Evolutionary conservation across 2,888 invertebrate genomes (phyloP), one percentile per base, ranked within the genome.

Genomic region (Drosophila tripunctata): DNA sequence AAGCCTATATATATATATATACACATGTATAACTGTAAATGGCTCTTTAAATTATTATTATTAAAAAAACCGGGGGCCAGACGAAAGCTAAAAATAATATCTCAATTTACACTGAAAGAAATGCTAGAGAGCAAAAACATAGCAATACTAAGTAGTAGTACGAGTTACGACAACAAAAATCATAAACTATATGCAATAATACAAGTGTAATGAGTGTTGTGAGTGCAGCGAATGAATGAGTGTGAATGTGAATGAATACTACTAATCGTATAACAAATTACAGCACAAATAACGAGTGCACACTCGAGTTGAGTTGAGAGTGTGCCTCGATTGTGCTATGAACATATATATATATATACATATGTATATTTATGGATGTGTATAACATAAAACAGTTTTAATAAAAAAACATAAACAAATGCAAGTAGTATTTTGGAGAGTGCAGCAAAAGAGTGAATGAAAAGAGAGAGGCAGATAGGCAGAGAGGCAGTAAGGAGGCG

Each of bases 151-250:
- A 63, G 19, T 38, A 24, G 7, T 73, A 64, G 55, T 38, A 24
- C 7, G 67, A 64, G 55, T 43, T 40, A 55, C 67, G 58, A 56
- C 41, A 41, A 56, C 12, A 52, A 14, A 35, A 35, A 36, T 48
- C 19, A 31, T 45, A 36, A 8, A 21, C 19, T n/a, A 40, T 41
- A 63, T 63, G 75, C 72, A 76, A 75, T 72, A 76, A 75, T 72
- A 65, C 50, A 52, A 50, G 47, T 64, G 62, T 36, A 50, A 3
- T 36, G 43, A 17, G 3, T n/a, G n/a, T n/a, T n/a, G n/a, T 51
- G 57, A 40, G 19, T 30, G 56, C n/a, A 22, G 12, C 22, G 66
- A 30, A 33, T 70, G 48, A 27, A 21, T 36, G 27, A 27, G 10
- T 27, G 10, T 27, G 21, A 47, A 8, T 56, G 52, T 45, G 17